phyloP scores from a whole-genome alignment of 2,113 vertebrate species.

The Thunnus maccoyii region DNA sequence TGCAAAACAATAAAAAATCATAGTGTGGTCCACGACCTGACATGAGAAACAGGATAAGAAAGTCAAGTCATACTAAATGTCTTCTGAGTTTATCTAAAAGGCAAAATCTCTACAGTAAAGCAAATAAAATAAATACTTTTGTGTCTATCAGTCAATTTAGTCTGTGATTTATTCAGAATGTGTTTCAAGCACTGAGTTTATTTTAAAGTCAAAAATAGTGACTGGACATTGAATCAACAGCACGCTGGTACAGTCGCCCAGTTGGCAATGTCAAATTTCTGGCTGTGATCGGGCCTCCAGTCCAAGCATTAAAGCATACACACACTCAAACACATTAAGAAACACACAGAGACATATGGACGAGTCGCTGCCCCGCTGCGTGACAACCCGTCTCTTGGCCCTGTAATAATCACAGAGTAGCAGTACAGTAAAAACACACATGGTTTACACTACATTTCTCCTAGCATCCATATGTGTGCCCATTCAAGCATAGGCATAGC shows the following conservation, averaged over 20 bases:
- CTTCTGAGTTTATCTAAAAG: not conserved
- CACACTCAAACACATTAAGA: conserved; percentile 29
- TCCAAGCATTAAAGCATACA: conserved; percentile 21
- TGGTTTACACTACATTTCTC: conserved; percentile 73
- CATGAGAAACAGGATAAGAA: not conserved
- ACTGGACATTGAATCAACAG: conserved; percentile 26
- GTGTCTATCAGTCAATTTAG: not conserved
- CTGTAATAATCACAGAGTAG: conserved; percentile 75
- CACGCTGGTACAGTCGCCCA: conserved; percentile 1
- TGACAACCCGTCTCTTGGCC: conserved; percentile 61
- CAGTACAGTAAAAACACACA: conserved; percentile 75
- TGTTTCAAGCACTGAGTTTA: not conserved
- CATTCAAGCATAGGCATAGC: conserved; percentile 39
- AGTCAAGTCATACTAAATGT: not conserved
- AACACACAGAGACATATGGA: conserved; percentile 31
- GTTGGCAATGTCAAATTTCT: conserved; percentile 19
- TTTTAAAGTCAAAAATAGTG: conserved; percentile 16
- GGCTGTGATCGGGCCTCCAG: conserved; percentile 27
- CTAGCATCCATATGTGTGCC: conserved; percentile 63
- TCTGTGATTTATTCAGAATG: not conserved
- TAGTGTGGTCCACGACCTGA: not conserved
- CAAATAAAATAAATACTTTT: not conserved
- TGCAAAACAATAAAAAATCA: not conserved
- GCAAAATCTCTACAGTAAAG: not conserved
- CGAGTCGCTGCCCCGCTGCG: conserved; percentile 41